Conservation (phyloP, 1,140 invertebrate genomes). For the Vollenhovia emeryi region DNA sequence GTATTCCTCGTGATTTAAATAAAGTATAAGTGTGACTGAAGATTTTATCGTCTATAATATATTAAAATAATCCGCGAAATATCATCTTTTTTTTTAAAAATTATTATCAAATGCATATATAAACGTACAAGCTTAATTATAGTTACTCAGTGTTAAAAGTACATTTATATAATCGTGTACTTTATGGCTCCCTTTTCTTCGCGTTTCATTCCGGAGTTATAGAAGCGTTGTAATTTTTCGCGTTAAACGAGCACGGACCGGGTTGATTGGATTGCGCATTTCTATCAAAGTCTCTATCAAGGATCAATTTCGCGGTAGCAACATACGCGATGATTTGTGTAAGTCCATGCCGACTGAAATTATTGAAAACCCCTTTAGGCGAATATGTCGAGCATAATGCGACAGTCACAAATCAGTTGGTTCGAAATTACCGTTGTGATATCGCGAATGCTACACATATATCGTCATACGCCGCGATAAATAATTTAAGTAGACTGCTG, state of each 20-base stretch:
- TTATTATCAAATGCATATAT: too few species aligned
- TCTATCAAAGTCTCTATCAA: neutral
- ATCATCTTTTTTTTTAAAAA: neutral
- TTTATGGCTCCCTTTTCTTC: neutral
- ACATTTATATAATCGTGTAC: neutral
- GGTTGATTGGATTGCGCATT: neutral
- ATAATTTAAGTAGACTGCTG: conserved; percentile 24
- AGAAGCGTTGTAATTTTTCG: neutral
- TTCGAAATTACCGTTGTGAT: conserved; percentile 14
- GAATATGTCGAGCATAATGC: conserved; percentile 2
- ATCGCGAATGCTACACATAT: neutral
- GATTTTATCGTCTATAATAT: neutral
- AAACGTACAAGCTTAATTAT: neutral
- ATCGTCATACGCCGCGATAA: neutral
- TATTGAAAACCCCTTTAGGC: conserved; percentile 16
- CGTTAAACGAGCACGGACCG: neutral
- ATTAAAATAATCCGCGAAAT: neutral
- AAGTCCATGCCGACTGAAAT: conserved; percentile 8
- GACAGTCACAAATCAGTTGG: neutral
- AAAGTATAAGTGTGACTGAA: neutral
- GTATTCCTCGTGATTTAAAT: neutral
- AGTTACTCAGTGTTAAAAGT: neutral
- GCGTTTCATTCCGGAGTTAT: neutral
- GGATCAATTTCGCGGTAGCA: neutral
- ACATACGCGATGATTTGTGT: neutral